Conservation (phyloP, 2,113 vertebrate species). For the Pelecanoides urinatrix region DNA sequence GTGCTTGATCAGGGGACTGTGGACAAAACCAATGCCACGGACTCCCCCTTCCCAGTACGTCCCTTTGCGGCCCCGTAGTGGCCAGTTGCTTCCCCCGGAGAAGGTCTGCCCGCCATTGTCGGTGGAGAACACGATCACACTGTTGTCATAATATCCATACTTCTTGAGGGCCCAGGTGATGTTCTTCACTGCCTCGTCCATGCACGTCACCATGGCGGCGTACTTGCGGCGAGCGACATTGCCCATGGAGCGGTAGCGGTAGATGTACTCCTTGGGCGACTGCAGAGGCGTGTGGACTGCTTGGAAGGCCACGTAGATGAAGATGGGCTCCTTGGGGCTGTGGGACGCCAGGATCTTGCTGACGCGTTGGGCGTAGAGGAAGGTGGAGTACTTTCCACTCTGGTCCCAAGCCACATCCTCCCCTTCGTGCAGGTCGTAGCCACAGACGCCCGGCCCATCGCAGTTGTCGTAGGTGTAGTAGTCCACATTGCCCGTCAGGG, state of each 20-base stretch:
- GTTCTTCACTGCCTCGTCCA: slow-evolving; percentile 93
- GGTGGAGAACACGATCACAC: slow-evolving; percentile 90
- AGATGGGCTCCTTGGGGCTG: slow-evolving; percentile 85
- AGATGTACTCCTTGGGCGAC: slow-evolving; percentile 90
- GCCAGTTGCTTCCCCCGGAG: slow-evolving; percentile 96
- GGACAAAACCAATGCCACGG: slow-evolving; percentile 92
- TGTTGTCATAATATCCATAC: slow-evolving; percentile 94
- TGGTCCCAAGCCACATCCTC: slow-evolving; percentile 91
- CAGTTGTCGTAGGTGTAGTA: slow-evolving; percentile 96
- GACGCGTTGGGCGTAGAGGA: slow-evolving; percentile 89
- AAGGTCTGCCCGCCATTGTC: slow-evolving; percentile 96
- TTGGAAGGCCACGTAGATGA: slow-evolving; percentile 95
- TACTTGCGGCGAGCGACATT: slow-evolving; percentile 92
- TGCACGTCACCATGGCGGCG: slow-evolving; percentile 93
- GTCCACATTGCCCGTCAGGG: slow-evolving; percentile 92
- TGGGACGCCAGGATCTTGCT: slow-evolving; percentile 90
- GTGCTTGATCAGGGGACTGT: slow-evolving; percentile 89
- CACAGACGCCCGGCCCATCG: slow-evolving; percentile 86
- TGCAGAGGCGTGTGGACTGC: slow-evolving; percentile 94
- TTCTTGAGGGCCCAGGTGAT: slow-evolving; percentile 94
- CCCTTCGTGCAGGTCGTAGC: slow-evolving; percentile 92
- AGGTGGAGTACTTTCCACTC: slow-evolving; percentile 91
- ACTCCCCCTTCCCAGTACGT: slow-evolving; percentile 98
- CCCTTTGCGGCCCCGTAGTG: slow-evolving; percentile 92
- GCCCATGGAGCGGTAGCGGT: slow-evolving; percentile 86